These are phyloP conservation scores for Oenanthe melanoleuca DNA, from an alignment of 2,113 vertebrate species.

Conservation along the genomic window DNA sequence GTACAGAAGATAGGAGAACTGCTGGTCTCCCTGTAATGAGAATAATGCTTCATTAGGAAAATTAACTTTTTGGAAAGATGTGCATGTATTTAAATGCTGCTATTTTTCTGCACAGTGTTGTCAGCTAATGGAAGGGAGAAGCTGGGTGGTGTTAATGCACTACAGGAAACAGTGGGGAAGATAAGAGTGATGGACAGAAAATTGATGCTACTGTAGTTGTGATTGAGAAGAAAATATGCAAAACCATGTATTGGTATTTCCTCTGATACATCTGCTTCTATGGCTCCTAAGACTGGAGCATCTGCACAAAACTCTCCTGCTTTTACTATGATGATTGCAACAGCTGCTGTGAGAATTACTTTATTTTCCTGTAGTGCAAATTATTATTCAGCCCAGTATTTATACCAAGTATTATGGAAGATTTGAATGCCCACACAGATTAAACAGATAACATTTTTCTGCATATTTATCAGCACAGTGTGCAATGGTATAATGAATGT, in stretches of 20 bases:
- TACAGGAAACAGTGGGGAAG: background rate
- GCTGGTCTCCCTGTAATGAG: background rate
- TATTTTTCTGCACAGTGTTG: background rate
- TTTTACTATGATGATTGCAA: conserved; percentile 23
- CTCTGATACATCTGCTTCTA: background rate
- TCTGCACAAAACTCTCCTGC: background rate
- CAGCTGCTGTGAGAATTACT: conserved; percentile 44
- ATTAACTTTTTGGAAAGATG: background rate
- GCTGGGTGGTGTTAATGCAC: background rate
- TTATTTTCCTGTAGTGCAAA: conserved; percentile 14
- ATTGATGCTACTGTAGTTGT: background rate
- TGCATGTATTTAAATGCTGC: background rate
- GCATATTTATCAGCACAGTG: conserved; percentile 3
- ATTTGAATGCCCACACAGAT: conserved; percentile 13
- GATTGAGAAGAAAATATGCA: conserved; percentile 5
- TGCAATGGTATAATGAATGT: background rate
- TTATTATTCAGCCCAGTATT: conserved; percentile 15
- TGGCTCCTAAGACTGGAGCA: background rate
- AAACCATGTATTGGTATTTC: background rate
- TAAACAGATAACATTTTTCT: background rate
- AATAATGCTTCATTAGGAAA: background rate
- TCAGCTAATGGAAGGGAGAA: background rate
- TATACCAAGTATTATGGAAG: background rate
- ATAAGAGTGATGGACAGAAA: background rate
- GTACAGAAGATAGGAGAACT: background rate